Evolutionary conservation across 1,140 invertebrate species (phyloP), one percentile per base, ranked within the genome.

Genomic region (Drosophila yakuba): DNA sequence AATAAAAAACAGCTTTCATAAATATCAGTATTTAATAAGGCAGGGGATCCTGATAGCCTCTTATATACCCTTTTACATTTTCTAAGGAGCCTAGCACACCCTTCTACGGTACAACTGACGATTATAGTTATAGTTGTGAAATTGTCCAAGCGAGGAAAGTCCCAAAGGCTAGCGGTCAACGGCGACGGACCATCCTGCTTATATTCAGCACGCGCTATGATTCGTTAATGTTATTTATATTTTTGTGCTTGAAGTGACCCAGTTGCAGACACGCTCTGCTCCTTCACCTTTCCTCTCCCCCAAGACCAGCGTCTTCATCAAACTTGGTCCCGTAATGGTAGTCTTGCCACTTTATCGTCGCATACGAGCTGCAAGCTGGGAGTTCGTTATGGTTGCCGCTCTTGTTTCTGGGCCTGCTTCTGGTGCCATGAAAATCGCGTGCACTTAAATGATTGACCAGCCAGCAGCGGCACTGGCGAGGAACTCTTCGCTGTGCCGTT

Each of bases 201-300:
- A 14, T 58, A 57, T 71, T 78, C 68, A 41, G 63, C 69, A 89
- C 77, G 85, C 74, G 77, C 74, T 72, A 78, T 84, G 80, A 80
- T 89, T 66, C 81, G 80, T 90, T 89, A 84, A 90, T 89, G 85
- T 84, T 89, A 74, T 88, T 89, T 90, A 80, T 89, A 84, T 80
- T 60, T 68, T 61, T 88, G 68, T 74, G 64, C 58, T 63, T 32
- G 56, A 56, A 51, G 55, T 88, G 84, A 89, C 84, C 84, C 74
- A 89, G 77, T 90, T 89, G 48, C 56, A 69, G 62, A 71, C 84
- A 83, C 84, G 80, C 83, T 89, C 76, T 51, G 36, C 8, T 23
- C 25, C 63, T 14, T 14, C 8, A 25, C 28, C 20, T 20, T 20
- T 20, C 41, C 63, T 35, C 20, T 12, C 11, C 20, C 45, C 10